These are phyloP conservation scores for Mormyrops boulengeri DNA, from an alignment of 2,797 vertebrate species.

Conservation along the genomic window DNA sequence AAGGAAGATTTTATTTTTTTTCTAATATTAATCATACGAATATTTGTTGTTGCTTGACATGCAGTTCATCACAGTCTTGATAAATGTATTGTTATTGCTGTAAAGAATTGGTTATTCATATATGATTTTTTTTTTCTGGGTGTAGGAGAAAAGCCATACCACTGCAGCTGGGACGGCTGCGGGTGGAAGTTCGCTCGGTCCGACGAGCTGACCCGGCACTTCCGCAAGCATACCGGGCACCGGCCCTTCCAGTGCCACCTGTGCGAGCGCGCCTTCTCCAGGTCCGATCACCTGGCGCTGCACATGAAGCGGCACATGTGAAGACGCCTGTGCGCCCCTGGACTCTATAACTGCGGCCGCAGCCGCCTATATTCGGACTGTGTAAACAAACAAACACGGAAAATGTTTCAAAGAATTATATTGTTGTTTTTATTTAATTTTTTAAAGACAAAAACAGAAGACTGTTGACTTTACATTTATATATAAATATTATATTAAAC, in stretches of 20 bases:
- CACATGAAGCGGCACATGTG: conserved; percentile 99
- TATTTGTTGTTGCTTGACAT: background rate
- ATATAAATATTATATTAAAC: conserved; percentile 62
- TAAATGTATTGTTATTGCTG: background rate
- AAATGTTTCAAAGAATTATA: conserved; percentile 33
- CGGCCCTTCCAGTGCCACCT: conserved; percentile 97
- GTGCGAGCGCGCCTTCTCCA: conserved; percentile 92
- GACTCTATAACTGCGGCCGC: conserved; percentile 30
- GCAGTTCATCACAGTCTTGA: background rate
- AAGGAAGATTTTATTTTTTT: conserved; percentile 29
- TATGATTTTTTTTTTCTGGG: conserved; percentile 14
- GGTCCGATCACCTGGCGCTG: conserved; percentile 92
- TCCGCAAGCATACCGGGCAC: conserved; percentile 96
- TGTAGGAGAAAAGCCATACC: conserved; percentile 95
- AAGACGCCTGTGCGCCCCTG: conserved; percentile 29
- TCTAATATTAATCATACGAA: background rate
- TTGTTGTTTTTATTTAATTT: conserved; percentile 59
- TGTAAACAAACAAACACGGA: background rate
- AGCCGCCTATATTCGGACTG: background rate
- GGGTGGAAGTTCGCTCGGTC: conserved; percentile 99
- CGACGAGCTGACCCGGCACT: conserved; percentile 95
- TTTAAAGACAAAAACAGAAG: conserved; percentile 50
- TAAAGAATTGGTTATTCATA: background rate
- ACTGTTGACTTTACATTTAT: conserved; percentile 47
- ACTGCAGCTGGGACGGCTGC: conserved; percentile 98